Evolutionary conservation across 1,140 invertebrate species (phyloP).

Genomic region (Hycleus cichorii): DNA sequence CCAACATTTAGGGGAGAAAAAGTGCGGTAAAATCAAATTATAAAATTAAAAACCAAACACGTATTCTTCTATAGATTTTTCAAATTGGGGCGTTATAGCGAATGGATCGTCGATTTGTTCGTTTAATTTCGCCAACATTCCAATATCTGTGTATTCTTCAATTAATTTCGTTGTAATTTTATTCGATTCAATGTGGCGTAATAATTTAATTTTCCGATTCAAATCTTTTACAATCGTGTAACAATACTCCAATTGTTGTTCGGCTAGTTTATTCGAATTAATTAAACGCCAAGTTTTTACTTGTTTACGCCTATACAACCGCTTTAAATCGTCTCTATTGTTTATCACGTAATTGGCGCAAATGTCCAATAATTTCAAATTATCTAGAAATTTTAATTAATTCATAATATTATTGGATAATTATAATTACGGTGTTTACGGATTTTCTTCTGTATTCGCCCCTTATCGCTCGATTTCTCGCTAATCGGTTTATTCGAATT

Average conservation of each 20-base stretch:
- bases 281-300: constrained; percentile 28
- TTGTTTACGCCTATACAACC: constrained; percentile 24
- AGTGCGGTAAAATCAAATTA: constrained; percentile 1
- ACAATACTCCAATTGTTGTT: constrained; percentile 17
- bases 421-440: no score
- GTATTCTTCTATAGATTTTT: constrained; percentile 6
- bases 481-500: constrained; percentile 5
- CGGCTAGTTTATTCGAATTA: constrained; percentile 19
- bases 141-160: constrained; percentile 28
- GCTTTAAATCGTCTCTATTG: constrained; percentile 21
- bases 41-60: no score
- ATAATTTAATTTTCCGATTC: constrained; percentile 31
- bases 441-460: no score
- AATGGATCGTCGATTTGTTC: constrained; percentile 26
- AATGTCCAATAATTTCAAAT: constrained; percentile 22
- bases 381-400: not conserved
- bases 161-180: constrained; percentile 27
- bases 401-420: no score
- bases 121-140: constrained; percentile 27
- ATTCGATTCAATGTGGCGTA: constrained; percentile 30
- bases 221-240: constrained; percentile 30
- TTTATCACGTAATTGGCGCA: constrained; percentile 26
- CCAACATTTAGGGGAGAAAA: constrained; percentile 14
- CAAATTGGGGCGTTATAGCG: constrained; percentile 9
- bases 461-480: not conserved